Percentiles rank a stretch among this genome's conserved stretches.
These are phyloP conservation scores for Drosophila murphyi DNA, from an alignment of 1,140 invertebrate species.

Conservation along the genomic window DNA sequence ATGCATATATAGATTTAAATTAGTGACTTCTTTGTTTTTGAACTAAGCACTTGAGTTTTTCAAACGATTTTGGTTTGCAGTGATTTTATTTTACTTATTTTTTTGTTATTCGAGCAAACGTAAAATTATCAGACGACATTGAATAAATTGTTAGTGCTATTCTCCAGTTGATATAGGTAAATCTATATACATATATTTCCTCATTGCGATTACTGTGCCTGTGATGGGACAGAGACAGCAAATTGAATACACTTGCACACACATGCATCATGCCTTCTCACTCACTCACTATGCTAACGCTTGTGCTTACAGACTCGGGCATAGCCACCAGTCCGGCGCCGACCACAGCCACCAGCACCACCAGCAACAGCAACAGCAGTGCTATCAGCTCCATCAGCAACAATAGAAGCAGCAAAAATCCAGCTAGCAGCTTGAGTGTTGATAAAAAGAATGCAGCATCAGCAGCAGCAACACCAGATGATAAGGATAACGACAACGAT, in stretches of 20 bases:
- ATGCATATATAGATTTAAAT: no score
- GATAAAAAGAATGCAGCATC: background rate
- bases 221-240: constrained; percentile 1
- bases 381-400: background rate
- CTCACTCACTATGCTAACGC: background rate
- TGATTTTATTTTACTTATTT: no score
- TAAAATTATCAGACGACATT: no score
- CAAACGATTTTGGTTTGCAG: no score
- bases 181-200: no score
- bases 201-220: background rate
- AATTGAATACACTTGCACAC: background rate
- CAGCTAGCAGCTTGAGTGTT: background rate
- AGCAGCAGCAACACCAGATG: background rate
- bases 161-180: no score
- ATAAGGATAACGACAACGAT: background rate
- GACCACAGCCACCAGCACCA: constrained; percentile 35
- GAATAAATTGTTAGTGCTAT: no score
- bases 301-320: constrained; percentile 67
- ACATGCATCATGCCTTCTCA: background rate
- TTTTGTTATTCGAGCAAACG: no score
- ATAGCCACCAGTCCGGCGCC: constrained; percentile 81
- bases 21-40: no score
- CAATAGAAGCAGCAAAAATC: constrained; percentile 22
- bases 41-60: no score
- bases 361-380: constrained; percentile 10